These are phyloP conservation scores for Drosophila pseudoobscura DNA, from an alignment of 1,140 invertebrate species.

Conservation along the genomic window DNA sequence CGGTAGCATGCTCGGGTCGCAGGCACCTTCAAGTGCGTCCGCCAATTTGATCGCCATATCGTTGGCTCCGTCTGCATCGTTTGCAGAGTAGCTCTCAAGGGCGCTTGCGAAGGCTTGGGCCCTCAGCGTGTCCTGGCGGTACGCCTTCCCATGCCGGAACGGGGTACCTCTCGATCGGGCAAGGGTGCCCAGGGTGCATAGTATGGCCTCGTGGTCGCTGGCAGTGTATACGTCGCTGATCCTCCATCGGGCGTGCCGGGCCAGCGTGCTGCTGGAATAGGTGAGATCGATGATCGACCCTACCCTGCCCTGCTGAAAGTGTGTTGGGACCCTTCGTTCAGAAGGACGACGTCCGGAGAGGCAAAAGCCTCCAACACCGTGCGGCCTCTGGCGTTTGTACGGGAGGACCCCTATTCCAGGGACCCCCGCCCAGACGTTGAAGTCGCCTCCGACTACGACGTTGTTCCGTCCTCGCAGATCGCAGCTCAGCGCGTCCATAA, in stretches of 20 bases:
- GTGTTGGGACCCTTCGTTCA: neutral
- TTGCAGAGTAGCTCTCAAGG: neutral
- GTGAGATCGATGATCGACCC: neutral
- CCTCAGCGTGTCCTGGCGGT: neutral
- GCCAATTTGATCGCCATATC: too few relatives aligned
- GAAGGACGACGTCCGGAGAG: neutral
- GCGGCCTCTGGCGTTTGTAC: neutral
- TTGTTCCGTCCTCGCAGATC: too few relatives aligned
- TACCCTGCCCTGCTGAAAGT: neutral
- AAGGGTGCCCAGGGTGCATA: neutral
- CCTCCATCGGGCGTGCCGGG: neutral
- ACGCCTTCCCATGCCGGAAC: neutral
- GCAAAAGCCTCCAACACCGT: neutral
- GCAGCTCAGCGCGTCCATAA: neutral
- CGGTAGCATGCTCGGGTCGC: neutral
- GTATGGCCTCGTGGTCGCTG: neutral
- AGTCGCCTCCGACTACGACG: neutral
- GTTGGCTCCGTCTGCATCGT: neutral
- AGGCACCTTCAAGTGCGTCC: neutral
- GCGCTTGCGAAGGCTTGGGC: neutral
- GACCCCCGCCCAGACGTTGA: neutral
- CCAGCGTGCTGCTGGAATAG: neutral
- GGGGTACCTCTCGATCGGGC: neutral
- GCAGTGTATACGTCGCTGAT: neutral
- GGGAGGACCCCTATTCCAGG: neutral